Evolutionary conservation across 2,797 vertebrate species (phyloP).

Genomic region (Scolopax bukidnonensis): DNA sequence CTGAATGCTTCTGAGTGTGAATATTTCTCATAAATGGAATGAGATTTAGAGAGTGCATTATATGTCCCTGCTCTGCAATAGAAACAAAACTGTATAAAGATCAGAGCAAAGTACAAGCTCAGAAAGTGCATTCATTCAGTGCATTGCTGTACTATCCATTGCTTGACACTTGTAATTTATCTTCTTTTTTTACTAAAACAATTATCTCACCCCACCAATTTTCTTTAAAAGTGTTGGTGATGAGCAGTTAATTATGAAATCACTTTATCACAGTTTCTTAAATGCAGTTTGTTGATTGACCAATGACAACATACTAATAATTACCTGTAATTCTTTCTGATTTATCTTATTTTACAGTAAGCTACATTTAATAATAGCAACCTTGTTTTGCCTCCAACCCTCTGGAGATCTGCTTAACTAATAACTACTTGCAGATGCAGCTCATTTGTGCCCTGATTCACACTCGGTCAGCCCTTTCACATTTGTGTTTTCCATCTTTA

Average conservation of each 20-base stretch:
- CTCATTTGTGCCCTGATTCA: constrained; percentile 9
- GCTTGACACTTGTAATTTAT: not conserved
- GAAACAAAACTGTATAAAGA: not conserved
- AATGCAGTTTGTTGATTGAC: constrained; percentile 56
- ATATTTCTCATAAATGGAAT: not conserved
- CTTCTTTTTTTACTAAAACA: not conserved
- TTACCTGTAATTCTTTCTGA: constrained; percentile 45
- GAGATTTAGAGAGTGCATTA: not conserved
- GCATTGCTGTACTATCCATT: not conserved
- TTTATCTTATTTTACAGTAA: constrained; percentile 54
- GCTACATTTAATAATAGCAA: constrained; percentile 37
- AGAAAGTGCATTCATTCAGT: not conserved
- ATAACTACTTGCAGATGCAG: constrained; percentile 20
- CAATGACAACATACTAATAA: constrained; percentile 14
- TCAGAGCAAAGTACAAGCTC: not conserved
- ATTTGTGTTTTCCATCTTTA: not conserved
- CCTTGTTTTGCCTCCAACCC: constrained; percentile 11
- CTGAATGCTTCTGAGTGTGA: not conserved
- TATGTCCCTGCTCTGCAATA: not conserved
- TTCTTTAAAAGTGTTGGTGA: not conserved
- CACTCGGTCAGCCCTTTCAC: constrained; percentile 4
- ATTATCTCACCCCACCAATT: not conserved
- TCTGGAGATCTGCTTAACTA: constrained; percentile 5
- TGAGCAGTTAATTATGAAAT: constrained; percentile 49
- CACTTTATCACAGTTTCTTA: constrained; percentile 24